Evolutionary conservation across 2,797 vertebrate genomes (phyloP).

Genomic region (Peromyscus attwateri): DNA sequence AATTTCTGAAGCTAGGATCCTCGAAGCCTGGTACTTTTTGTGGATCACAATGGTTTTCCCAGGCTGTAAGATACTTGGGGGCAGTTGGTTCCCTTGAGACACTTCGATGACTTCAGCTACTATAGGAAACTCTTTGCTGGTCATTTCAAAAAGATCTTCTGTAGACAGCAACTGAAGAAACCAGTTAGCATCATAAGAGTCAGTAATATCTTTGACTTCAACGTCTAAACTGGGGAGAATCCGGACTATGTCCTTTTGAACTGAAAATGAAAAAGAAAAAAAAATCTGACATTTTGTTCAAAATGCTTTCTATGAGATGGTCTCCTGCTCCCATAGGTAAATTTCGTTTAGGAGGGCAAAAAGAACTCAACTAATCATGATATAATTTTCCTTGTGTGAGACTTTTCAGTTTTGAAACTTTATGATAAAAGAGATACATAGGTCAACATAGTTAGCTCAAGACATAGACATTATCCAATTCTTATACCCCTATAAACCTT

Average conservation of each 20-base stretch:
- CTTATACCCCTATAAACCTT: neutral
- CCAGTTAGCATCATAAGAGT: constrained; percentile 86
- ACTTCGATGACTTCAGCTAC: constrained; percentile 90
- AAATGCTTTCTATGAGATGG: neutral
- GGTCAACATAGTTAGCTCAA: neutral
- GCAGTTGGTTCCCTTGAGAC: constrained; percentile 80
- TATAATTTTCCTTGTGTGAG: neutral
- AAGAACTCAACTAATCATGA: neutral
- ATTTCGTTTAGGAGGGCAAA: neutral
- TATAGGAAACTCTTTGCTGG: constrained; percentile 89
- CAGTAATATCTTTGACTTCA: constrained; percentile 93
- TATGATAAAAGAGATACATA: neutral
- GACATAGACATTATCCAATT: neutral
- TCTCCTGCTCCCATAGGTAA: neutral
- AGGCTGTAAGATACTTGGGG: constrained; percentile 82
- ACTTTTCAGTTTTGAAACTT: constrained; percentile 10
- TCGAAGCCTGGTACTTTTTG: constrained; percentile 87
- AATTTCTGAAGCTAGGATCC: constrained; percentile 91
- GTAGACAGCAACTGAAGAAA: constrained; percentile 90
- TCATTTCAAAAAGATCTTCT: constrained; percentile 89
- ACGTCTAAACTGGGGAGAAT: constrained; percentile 92
- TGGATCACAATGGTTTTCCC: constrained; percentile 90
- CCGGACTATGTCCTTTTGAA: constrained; percentile 88
- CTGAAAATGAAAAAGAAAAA: constrained; percentile 85
- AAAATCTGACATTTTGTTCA: constrained; percentile 37